Evolutionary conservation across 2,113 vertebrate species (phyloP).

Genomic region (Catagonus wagneri): DNA sequence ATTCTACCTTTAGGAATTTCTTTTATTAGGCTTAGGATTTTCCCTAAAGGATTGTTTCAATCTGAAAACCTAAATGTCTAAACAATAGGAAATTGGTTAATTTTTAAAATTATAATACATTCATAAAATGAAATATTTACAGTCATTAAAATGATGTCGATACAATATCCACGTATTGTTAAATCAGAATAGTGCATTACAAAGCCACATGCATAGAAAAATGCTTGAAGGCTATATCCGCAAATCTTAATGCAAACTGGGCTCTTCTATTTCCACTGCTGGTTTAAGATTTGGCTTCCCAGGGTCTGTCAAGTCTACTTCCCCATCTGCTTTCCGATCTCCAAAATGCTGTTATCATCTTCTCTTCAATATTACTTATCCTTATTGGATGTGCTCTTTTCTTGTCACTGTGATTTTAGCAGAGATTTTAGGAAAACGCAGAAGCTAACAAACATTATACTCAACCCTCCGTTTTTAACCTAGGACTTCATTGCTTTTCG

Average conservation of each 20-base stretch:
- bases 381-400: neutral
- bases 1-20: constrained; percentile 36
- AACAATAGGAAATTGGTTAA: neutral
- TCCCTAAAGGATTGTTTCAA: constrained; percentile 33
- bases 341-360: neutral
- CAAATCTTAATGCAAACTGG: neutral
- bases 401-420: neutral
- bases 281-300: neutral
- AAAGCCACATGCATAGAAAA: neutral
- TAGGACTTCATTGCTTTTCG: neutral
- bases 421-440: constrained; percentile 2
- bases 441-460: neutral
- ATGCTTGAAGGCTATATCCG: neutral
- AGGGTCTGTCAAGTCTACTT: neutral
- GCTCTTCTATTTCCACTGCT: neutral
- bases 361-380: neutral
- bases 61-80: constrained; percentile 12
- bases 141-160: neutral
- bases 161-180: neutral
- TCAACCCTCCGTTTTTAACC: constrained; percentile 6
- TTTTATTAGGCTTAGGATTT: constrained; percentile 39
- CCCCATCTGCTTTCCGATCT: neutral
- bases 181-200: neutral
- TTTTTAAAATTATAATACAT: neutral
- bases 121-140: neutral